These are phyloP conservation scores for Austrolebias charrua DNA, from an alignment of 2,797 vertebrate genomes.

Conservation along the genomic window DNA sequence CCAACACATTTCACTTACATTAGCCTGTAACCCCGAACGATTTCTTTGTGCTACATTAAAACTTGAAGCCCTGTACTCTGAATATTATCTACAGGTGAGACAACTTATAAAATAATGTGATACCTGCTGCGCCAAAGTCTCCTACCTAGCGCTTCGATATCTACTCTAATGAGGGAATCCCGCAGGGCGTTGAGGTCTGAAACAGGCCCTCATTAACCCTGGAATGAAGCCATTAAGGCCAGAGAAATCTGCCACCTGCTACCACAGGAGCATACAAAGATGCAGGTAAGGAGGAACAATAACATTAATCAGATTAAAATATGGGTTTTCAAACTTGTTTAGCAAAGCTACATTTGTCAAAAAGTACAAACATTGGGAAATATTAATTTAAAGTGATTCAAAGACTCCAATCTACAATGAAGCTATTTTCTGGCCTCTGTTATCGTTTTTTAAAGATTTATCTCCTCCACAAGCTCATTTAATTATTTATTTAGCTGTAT, in stretches of 20 bases:
- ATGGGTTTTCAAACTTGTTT: slow-evolving; percentile 25
- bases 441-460: no score
- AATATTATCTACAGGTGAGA: slow-evolving; percentile 49
- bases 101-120: slow-evolving; percentile 53
- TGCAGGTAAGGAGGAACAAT: slow-evolving; percentile 43
- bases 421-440: no score
- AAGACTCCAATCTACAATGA: not conserved
- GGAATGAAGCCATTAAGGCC: slow-evolving; percentile 61
- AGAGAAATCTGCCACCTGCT: slow-evolving; percentile 52
- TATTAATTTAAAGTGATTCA: not conserved
- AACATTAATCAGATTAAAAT: slow-evolving; percentile 54
- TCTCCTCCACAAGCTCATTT: not conserved
- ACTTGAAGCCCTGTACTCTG: slow-evolving; percentile 24
- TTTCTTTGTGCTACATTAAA: slow-evolving; percentile 53
- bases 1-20: slow-evolving; percentile 36
- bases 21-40: slow-evolving; percentile 44
- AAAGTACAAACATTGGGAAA: slow-evolving; percentile 6
- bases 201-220: slow-evolving; percentile 71
- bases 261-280: slow-evolving; percentile 50
- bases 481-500: not conserved
- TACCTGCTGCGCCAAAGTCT: slow-evolving; percentile 55
- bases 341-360: slow-evolving; percentile 37
- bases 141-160: slow-evolving; percentile 39
- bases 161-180: slow-evolving; percentile 71
- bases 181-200: slow-evolving; percentile 60